A percentile compares a stretch with the other conserved stretches of the same genome.
Conservation (phyloP, 2,888 invertebrate species). For the Drosophila seclusa region DNA sequence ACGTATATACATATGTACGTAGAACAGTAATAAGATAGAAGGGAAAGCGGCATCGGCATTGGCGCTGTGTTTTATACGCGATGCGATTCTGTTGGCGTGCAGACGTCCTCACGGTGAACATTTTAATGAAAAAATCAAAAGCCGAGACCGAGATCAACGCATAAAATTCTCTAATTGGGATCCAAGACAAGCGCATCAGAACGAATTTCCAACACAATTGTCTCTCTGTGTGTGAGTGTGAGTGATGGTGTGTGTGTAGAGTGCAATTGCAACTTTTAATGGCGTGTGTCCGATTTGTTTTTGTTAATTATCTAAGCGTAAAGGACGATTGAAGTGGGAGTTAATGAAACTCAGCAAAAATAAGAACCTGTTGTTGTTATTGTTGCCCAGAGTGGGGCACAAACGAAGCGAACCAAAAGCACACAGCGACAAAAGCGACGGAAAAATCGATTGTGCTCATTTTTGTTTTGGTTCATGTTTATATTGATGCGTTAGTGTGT, state of each 20-base stretch:
- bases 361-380: slow-evolving; percentile 69
- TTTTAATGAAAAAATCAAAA: slow-evolving; percentile 20
- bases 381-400: slow-evolving; percentile 38
- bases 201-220: slow-evolving; percentile 30
- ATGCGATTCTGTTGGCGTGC: slow-evolving; percentile 64
- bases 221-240: slow-evolving; percentile 6
- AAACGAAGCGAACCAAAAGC: slow-evolving; percentile 28
- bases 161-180: slow-evolving; percentile 40
- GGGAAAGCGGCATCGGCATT: slow-evolving; percentile 49
- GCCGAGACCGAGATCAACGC: slow-evolving; percentile 42
- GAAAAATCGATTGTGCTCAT: slow-evolving; percentile 83
- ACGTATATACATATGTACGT: background rate
- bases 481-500: slow-evolving; percentile 28
- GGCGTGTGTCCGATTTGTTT: slow-evolving; percentile 24
- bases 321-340: slow-evolving; percentile 36
- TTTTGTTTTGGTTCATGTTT: slow-evolving; percentile 72
- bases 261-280: slow-evolving; percentile 47
- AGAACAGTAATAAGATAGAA: background rate
- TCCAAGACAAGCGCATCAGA: slow-evolving; percentile 35
- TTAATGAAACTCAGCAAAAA: slow-evolving; percentile 36
- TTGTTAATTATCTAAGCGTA: slow-evolving; percentile 40
- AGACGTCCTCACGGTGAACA: slow-evolving; percentile 57
- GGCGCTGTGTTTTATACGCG: slow-evolving; percentile 57
- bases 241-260: slow-evolving; percentile 22
- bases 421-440: slow-evolving; percentile 39